Evolutionary conservation across 2,113 vertebrate species (phyloP), one percentile per base, ranked within the genome.

Genomic region (Brachirus orientalis): DNA sequence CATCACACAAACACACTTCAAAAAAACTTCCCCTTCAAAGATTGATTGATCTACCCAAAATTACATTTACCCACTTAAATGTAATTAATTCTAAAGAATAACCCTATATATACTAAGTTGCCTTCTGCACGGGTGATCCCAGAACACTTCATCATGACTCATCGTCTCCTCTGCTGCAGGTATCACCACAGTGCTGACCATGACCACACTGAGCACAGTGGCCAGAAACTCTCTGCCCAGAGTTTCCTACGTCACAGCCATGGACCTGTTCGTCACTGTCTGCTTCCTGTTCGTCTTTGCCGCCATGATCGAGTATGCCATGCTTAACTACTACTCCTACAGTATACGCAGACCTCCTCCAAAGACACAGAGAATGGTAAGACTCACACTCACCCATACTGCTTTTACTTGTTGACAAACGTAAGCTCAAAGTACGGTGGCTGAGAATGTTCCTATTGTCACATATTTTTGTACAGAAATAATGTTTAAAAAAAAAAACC

Each of bases 211-310:
- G 86, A 99, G 97, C 85, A 97, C 97, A 35, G 97, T 98, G 40
- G 96, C 97, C 63, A 92, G 97, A 61, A 99, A 96, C 43, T 98
- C 97, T 0, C 84, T 99, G 18, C 97, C 97, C 0, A 93, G 96
- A 8, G 97, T 99, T 38, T 99, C 97, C 72, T 99, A 99, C 0
- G 94, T 98, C 86, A 99, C 97, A 0, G 97, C 97, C 57, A 98
- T 99, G 97, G 97, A 99, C 86, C 93, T 99, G 52, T 99, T 99
- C 36, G 96, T 99, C 86, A 98, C 97, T 0, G 97, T 99, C 58
- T 98, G 97, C 88, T 99, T 99, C 92, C 84, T 99, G 4, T 99
- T 99, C 41, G 97, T 99, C 77, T 98, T 99, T 16, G 97, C 97
- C 4, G 97, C 97, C 68, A 92, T 99, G 86, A 98, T 99, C 91